Evolutionary conservation across 1,140 invertebrate genomes (phyloP), one percentile per base, ranked within the genome.

Genomic region (Zaprionus vittiger): DNA sequence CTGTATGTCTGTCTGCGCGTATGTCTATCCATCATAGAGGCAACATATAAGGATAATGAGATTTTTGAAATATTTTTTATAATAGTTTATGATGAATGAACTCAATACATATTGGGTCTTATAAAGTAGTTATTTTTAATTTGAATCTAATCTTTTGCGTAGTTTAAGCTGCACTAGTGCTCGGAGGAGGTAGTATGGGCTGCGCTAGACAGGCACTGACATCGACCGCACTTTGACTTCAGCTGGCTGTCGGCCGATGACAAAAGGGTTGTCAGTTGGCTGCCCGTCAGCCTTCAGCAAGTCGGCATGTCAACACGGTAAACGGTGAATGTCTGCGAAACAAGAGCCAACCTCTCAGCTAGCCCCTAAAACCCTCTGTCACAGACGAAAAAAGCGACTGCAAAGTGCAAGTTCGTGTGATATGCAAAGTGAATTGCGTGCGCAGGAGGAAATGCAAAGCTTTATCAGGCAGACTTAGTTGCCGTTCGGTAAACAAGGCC

Each of bases 361-460:
- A 22, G 15, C 47, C 17, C 47, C 20, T 22, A 20, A 20, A 22
- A 61, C 65, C 17, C 63, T 55, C 65, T 31, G 17, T 57, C 31
- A 12, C 41, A 37, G 7, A 11, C 41, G 55, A 66, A 80, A 83
- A 77, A 80, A 70, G 64, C 66, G 78, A 68, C 67, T 78, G 73
- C 80, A 89, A 87, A 89, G 84, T 87, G 84, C 84, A 87, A 87
- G 84, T 89, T 89, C 83, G 73, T 89, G 84, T 84, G 83, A 89
- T 76, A 89, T 87, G 84, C 78, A 84, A 89, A 84, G 81, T 89
- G 85, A 72, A 81, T 65, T 60, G 57, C 56, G 63, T 67, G 54
- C 31, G 67, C 20, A 63, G 31, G 7, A 14, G 44, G 12, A 31
- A 24, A 22, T 26, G 47, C 1, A 12, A 5, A 17, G 41, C 41